Evolutionary conservation across 1,140 invertebrate species (phyloP).

Genomic region (Drosophila nebulosa): DNA sequence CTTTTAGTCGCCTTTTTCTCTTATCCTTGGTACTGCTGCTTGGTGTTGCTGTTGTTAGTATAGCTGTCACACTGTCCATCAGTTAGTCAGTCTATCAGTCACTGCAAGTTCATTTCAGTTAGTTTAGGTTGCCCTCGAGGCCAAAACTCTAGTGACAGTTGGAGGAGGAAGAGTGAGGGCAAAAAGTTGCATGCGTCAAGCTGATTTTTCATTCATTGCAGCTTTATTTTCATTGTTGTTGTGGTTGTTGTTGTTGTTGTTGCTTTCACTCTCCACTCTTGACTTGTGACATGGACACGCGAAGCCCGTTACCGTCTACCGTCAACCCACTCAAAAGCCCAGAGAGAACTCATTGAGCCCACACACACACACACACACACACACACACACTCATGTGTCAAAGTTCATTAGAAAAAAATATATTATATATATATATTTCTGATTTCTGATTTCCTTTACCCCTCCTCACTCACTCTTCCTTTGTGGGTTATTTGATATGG

Average conservation of each 20-base stretch:
- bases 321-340: background rate
- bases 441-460: constrained; percentile 20
- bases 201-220: constrained; percentile 76
- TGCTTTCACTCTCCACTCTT: constrained; percentile 39
- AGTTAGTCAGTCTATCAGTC: constrained; percentile 52
- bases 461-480: background rate
- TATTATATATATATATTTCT: constrained; percentile 13
- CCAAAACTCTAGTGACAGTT: constrained; percentile 28
- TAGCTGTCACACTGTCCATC: constrained; percentile 32
- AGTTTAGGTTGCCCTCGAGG: constrained; percentile 32
- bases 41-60: background rate
- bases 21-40: constrained; percentile 6
- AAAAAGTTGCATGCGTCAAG: constrained; percentile 67
- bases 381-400: constrained; percentile 46
- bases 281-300: constrained; percentile 67
- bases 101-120: constrained; percentile 27
- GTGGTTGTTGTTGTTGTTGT: constrained; percentile 39
- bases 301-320: constrained; percentile 17
- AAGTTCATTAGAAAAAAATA: constrained; percentile 69
- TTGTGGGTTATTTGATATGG: constrained; percentile 26
- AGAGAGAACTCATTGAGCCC: too few species aligned
- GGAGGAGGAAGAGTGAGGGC: background rate
- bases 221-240: constrained; percentile 38
- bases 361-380: background rate
- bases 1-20: background rate